Base-by-base conservation (phyloP, 30 jellyfish, hydroid and myxozoan species). In the Hydra vulgaris region DNA sequence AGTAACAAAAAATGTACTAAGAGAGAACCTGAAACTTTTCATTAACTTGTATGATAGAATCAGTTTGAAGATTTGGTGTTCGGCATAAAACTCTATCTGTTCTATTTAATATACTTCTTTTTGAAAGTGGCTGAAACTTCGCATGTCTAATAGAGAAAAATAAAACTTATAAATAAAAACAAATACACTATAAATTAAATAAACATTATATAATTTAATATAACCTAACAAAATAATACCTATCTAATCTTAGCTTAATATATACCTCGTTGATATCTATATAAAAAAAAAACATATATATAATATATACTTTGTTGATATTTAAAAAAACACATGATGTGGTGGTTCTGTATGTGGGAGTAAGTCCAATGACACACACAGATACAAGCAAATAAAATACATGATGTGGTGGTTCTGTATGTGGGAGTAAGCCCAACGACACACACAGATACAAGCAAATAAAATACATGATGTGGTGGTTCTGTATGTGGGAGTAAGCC, bases 1-100 rank as follows among this genome's bases (percentile, higher is more conserved):
- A n/a, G n/a, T n/a, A n/a, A n/a, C n/a, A n/a, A n/a, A n/a, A n/a
- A n/a, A n/a, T n/a, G n/a, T n/a, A n/a, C n/a, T n/a, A n/a, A n/a
- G n/a, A n/a, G 5, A 40, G 8, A 40, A 89, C 96, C 78, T 82
- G 72, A 71, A 89, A 89, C 15, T 71, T 16, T 26, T 89, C 95
- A 52, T 81, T 76, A 27, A 85, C 79, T 55, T 53, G 53, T 18
- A 86, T 73, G 0, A 71, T 26, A 20, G 81, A 88, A 18, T 75
- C 89, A n/a, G 84, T 86, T 54, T 79, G 86, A 17, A 84, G 78
- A 17, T 55, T 25, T n/a, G 86, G 80, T 0, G 95, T 89, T 81
- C 79, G 82, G 66, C 95, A 84, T 16, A 89, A 76, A 20, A 70
- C 26, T 21, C 79, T 80, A 7, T 84, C 67, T 0, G 88, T 54